Conservation (phyloP, 2,113 vertebrate species). For the Laterallus jamaicensis region DNA sequence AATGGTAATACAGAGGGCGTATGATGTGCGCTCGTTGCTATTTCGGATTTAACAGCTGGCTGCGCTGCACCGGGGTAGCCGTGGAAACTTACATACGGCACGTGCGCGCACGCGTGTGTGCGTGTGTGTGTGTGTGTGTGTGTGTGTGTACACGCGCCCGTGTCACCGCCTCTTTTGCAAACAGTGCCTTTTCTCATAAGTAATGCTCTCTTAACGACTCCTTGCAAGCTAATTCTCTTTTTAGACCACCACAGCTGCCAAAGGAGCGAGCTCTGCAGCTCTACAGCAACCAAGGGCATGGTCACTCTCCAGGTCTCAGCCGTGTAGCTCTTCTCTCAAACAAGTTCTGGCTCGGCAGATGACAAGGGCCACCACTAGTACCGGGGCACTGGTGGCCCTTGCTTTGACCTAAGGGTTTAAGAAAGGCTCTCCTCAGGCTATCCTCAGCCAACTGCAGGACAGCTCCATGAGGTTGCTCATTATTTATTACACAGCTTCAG, state of each 20-base stretch:
- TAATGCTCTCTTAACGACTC: background rate
- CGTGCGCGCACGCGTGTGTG: accelerated
- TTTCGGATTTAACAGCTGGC: constrained; percentile 67
- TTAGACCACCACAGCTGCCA: background rate
- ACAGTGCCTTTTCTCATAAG: constrained; percentile 24
- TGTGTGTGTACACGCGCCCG: background rate
- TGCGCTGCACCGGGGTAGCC: background rate
- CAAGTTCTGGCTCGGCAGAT: background rate
- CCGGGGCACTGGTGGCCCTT: background rate
- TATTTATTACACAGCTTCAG: background rate
- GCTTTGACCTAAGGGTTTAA: background rate
- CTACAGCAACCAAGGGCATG: background rate
- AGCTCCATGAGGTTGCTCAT: background rate
- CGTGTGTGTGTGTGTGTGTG: too few relatives aligned
- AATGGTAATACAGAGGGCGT: constrained; percentile 65
- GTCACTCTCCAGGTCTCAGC: background rate
- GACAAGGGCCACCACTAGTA: too few relatives aligned
- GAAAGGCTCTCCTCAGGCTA: background rate
- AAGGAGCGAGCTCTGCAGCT: background rate
- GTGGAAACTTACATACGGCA: constrained; percentile 5
- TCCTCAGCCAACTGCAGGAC: background rate
- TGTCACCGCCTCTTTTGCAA: background rate
- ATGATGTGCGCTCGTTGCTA: constrained; percentile 33
- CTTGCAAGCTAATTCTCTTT: background rate
- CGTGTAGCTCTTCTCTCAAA: background rate